A percentile compares a stretch with the other conserved stretches of the same genome.
Conservation (phyloP, 1,140 invertebrate genomes). For the Drosophila bipectinata region DNA sequence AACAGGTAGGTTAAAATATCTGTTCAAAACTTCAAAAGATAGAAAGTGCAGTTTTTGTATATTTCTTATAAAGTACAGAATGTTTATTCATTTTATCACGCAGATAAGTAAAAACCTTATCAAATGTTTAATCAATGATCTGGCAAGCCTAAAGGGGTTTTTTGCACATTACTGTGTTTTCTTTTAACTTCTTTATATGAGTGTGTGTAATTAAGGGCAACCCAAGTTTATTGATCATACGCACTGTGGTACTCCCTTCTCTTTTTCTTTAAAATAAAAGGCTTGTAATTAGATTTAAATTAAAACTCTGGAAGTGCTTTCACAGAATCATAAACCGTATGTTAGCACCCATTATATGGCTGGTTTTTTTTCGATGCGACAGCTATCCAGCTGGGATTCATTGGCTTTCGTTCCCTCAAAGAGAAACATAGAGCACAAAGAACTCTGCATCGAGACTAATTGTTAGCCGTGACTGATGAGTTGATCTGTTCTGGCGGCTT, state of each 20-base stretch:
- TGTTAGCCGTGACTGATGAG: slow-evolving; percentile 65
- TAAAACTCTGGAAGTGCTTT: not conserved
- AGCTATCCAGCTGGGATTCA: not conserved
- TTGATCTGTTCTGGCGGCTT: slow-evolving; percentile 49
- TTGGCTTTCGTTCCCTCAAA: not conserved
- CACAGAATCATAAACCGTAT: not conserved
- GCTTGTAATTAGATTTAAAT: not conserved
- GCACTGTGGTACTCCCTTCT: not conserved
- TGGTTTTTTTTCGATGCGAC: not conserved
- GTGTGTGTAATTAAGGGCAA: not conserved
- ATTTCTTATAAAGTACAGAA: not conserved
- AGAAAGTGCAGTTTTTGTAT: not conserved
- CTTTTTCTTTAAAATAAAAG: not conserved
- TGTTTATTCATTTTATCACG: slow-evolving; percentile 3
- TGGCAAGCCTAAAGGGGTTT: not conserved
- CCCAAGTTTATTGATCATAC: not conserved
- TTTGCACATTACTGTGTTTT: not conserved
- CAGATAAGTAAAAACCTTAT: slow-evolving; percentile 22
- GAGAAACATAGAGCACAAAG: slow-evolving; percentile 16
- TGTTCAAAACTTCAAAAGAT: not conserved
- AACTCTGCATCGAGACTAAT: slow-evolving; percentile 50
- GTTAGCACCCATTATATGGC: not conserved
- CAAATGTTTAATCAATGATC: slow-evolving; percentile 36
- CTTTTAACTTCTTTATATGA: not conserved
- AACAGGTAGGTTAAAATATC: not conserved